A percentile compares a stretch with the other conserved stretches of the same genome.
These are phyloP conservation scores for Apostichopus parvimensis DNA, from an alignment of 35 echinoderm and acorn worm genomes.

Conservation along the genomic window DNA sequence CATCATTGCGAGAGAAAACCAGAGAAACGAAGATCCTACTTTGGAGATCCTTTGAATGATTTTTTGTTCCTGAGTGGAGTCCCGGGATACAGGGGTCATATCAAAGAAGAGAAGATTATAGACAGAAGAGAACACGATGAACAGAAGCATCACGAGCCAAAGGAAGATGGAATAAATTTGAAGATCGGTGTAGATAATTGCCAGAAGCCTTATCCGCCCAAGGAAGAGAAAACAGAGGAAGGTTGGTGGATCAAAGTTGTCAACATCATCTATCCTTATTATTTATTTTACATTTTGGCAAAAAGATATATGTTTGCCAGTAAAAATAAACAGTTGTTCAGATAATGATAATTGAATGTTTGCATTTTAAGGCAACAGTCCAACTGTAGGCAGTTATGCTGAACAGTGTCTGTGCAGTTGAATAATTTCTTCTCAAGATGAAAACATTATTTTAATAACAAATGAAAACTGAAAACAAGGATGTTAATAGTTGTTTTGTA, in stretches of 20 bases:
- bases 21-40: not conserved
- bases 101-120: not conserved
- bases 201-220: not conserved
- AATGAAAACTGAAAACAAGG: no score
- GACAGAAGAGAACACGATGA: not conserved
- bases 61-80: constrained; percentile 15
- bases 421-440: no score
- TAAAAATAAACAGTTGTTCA: no score
- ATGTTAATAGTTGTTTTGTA: no score
- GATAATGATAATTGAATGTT: no score
- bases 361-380: no score
- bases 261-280: no score
- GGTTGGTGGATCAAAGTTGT: not conserved
- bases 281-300: no score
- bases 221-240: not conserved
- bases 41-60: constrained; percentile 26
- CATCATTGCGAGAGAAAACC: not conserved
- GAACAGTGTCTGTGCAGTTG: no score
- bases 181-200: not conserved
- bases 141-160: not conserved
- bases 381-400: no score
- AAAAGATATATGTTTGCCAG: no score
- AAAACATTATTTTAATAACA: no score
- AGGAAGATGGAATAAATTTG: not conserved
- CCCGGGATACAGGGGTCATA: not conserved